Percentiles rank a stretch among this genome's conserved stretches.
Evolutionary conservation across 2,797 vertebrate species (phyloP).

Genomic region (Danio aesculapii): DNA sequence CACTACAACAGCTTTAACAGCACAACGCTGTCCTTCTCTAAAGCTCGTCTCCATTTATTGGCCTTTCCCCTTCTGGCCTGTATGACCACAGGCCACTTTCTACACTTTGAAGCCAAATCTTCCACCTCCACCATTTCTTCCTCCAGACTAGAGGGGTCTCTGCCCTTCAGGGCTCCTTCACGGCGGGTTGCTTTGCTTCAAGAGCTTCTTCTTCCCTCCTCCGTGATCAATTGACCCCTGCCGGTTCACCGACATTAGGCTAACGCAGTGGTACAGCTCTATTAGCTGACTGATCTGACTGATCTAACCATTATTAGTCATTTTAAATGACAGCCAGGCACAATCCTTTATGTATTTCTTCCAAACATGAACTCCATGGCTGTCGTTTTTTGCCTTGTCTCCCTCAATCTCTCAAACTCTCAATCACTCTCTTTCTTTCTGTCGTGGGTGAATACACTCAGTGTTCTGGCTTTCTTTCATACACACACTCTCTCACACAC

Average conservation of each 20-base stretch:
- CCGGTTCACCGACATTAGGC: slow-evolving; percentile 67
- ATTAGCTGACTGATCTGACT: slow-evolving; percentile 81
- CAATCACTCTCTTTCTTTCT: slow-evolving; percentile 66
- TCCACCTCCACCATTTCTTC: slow-evolving; percentile 32
- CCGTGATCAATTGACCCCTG: slow-evolving; percentile 37
- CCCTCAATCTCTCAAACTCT: slow-evolving; percentile 71
- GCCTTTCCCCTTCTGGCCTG: slow-evolving; percentile 35
- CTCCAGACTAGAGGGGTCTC: slow-evolving; percentile 66
- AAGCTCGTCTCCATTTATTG: slow-evolving; percentile 32
- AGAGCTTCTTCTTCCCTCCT: slow-evolving; percentile 40
- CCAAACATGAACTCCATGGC: slow-evolving; percentile 61
- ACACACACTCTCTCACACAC: slow-evolving; percentile 1
- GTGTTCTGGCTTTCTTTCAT: slow-evolving; percentile 42
- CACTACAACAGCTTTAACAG: neutral
- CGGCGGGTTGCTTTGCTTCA: slow-evolving; percentile 65
- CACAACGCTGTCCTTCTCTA: neutral
- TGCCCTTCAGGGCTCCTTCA: slow-evolving; percentile 67
- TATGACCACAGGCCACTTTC: slow-evolving; percentile 36
- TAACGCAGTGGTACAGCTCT: slow-evolving; percentile 76
- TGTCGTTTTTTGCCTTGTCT: slow-evolving; percentile 61
- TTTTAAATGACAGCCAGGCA: slow-evolving; percentile 77
- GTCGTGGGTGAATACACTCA: slow-evolving; percentile 35
- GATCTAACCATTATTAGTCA: slow-evolving; percentile 81
- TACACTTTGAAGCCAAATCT: slow-evolving; percentile 54
- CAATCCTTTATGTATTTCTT: slow-evolving; percentile 79